Base-by-base conservation (phyloP, 2,888 invertebrate species). In the Amphipoea lucens region DNA sequence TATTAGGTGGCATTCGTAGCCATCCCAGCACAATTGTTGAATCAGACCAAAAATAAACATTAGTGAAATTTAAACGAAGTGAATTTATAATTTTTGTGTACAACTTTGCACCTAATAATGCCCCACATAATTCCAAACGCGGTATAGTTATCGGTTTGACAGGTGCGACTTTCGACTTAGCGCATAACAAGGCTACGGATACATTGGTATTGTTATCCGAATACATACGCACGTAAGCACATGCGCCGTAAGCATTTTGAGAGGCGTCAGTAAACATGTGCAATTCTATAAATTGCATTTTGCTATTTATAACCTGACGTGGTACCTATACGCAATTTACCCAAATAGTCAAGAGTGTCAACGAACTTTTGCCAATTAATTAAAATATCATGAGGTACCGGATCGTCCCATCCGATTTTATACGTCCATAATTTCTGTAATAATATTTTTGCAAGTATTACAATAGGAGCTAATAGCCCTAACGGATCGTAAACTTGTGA, bases 361-460 rank as follows among this genome's bases (percentile, higher is more conserved):
- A 71, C 57, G 42, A 68, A n/a, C 60, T 60, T 71, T 57, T 57
- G 14, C 42, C 40, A 71, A n/a, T 42, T 57, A 60, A 60, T 60
- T 71, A 71, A 60, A 42, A 71, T 71, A 42, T 71, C 57, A 42
- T 71, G 71, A 71, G 57, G 71, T 0, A 71, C 71, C n/a, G 57
- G 71, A 60, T 71, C 71, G 57, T 71, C 71, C 57, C 71, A 60
- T 42, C 57, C 71, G 4, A 71, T 42, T 17, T 71, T 71, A 60
- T 71, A 60, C 29, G 42, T 42, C 71, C 71, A 71, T 71, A 71
- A 60, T 71, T 71, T 71, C 11, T 71, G 42, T 60, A 71, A 42
- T 60, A 42, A 71, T 71, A 71, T 71, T 71, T 71, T 71, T 42
- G 42, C 71, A 42, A 71, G 71, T 60, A 71, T 71, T 60, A 71